Base-by-base conservation (phyloP, 2,888 invertebrate genomes). In the Odontomyia ornata region DNA sequence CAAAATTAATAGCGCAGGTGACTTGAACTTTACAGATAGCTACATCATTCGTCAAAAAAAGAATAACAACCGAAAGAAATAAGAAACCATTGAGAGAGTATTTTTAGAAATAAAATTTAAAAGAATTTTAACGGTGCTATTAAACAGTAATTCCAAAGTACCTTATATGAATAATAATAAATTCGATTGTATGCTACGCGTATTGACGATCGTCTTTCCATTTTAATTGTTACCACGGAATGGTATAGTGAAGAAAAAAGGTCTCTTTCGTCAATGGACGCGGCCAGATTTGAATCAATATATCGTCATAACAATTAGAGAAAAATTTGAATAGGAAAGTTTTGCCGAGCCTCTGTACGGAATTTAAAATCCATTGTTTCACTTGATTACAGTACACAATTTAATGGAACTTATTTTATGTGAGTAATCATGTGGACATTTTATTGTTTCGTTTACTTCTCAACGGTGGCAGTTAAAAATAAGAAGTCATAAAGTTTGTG, bases 291-390 rank as follows among this genome's bases (percentile, higher is more conserved):
- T 21, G 23, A 25, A 60, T 60, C 60, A 18, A 60, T 60, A n/a
- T n/a, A 60, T 25, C 25, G 60, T 25, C 23, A 60, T 18, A 60
- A 25, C 60, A 60, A 60, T 60, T 25, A 60, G 21, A 60, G 60
- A 60, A 36, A 71, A 69, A 76, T 71, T 76, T 76, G 62, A 76
- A 71, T 71, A 71, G 65, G 60, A 77, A 60, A 77, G 62, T 62
- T 72, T 72, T 62, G 77, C 72, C 21, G 25, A 5, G 18, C 23
- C 15, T 52, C 18, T 18, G n/a, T 60, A 4, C 60, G 60, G 21
- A 21, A 13, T 60, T 23, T 60, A 3, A 60, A 23, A 52, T 18
- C 60, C 60, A 60, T 60, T 60, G 60, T 60, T 60, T 25, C 23
- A 18, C 5, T 25, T 21, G n/a, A 21, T 21, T 11, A 7, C 60